Evolutionary conservation across 2,888 invertebrate species (phyloP).

Genomic region (Bellardia pandia): DNA sequence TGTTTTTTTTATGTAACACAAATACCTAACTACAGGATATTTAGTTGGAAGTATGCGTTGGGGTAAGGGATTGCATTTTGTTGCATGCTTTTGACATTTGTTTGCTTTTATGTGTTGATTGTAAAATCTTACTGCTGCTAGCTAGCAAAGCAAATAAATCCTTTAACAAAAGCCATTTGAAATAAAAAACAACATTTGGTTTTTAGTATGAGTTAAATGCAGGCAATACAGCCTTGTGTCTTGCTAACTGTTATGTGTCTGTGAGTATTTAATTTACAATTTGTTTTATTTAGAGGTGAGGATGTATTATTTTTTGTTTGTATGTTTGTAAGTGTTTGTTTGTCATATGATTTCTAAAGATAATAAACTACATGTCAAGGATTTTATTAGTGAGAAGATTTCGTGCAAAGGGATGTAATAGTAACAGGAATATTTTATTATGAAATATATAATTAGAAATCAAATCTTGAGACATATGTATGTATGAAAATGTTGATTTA

Average conservation of each 20-base stretch:
- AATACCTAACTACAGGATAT: not conserved
- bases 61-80: conserved; percentile 2
- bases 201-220: not conserved
- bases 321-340: not conserved
- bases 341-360: conserved; percentile 10
- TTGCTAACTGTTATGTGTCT: not conserved
- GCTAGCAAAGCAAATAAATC: conserved; percentile 20
- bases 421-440: too few relatives aligned
- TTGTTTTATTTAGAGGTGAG: not conserved
- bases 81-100: conserved; percentile 60
- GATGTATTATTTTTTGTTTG: not conserved
- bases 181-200: not conserved
- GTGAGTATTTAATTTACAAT: not conserved
- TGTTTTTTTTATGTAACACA: not conserved
- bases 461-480: too few relatives aligned
- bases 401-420: too few relatives aligned
- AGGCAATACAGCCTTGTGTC: not conserved
- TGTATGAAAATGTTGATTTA: too few relatives aligned
- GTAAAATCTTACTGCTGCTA: conserved; percentile 12
- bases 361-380: not conserved
- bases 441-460: too few relatives aligned
- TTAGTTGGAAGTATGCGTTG: not conserved
- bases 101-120: conserved; percentile 58
- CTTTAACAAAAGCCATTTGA: conserved; percentile 16
- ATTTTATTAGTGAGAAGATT: not conserved